Base-by-base conservation (phyloP, 2,888 invertebrate species). In the Choreutis nemorana region DNA sequence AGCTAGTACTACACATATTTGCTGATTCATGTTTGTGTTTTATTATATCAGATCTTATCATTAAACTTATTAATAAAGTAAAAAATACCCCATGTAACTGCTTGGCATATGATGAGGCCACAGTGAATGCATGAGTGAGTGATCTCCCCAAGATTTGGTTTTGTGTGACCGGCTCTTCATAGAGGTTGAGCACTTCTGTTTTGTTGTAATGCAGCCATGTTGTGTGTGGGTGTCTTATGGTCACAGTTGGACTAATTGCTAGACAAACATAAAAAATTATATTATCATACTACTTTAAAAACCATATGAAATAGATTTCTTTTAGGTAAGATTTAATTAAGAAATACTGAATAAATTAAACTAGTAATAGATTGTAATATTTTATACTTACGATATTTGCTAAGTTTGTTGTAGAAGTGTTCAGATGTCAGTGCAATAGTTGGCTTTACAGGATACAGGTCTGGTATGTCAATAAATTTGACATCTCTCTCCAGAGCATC, bases 101-200 rank as follows among this genome's bases (percentile, higher is more conserved):
- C 45, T 84, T 87, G 1, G 94, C 95, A 50, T 87, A 87, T 14
- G 88, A 71, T 3, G 88, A 83, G n/a, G 91, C 90, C 14, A 85
- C 84, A 14, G 86, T 83, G 65, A 90, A 94, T 21, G 87, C 83
- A 58, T 89, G 90, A 15, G 91, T 63, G 34, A 93, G 53, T 2
- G 87, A 84, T 26, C 89, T 75, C 9, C 88, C 87, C 2, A 84
- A 59, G 31, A 89, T 83, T 62, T 93, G 92, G 4, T 71, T 55
- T 18, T 83, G 73, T 2, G 84, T 85, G 0, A 90, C 87, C 9
- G 83, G 81, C 4, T 85, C 82, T 47, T 86, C 88, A 49, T 83
- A 87, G 16, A 87, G 41, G 60, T 91, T 91, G 44, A 62, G 73
- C 1, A 90, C 87, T 55, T 82, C 70, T 13, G 83, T 82, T 12